Evolutionary conservation across 2,888 invertebrate genomes (phyloP).

Genomic region (Agrotis puta): DNA sequence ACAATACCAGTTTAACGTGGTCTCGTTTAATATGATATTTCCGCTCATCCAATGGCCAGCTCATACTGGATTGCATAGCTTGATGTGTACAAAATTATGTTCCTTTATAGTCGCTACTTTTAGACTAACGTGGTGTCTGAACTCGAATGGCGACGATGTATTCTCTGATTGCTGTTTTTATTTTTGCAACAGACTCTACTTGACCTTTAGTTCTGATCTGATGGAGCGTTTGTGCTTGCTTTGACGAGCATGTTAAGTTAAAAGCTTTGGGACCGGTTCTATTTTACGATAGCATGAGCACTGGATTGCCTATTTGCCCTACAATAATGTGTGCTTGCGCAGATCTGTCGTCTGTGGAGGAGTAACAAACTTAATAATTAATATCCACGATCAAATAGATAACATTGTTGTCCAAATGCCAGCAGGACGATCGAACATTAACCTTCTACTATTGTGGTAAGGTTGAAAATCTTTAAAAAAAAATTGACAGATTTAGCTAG

Average conservation of each 20-base stretch:
- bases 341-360: not conserved
- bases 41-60: too few species aligned
- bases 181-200: not conserved
- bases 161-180: not conserved
- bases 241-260: not conserved
- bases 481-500: too few species aligned
- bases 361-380: not conserved
- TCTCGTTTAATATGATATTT: too few species aligned
- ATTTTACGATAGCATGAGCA: not conserved
- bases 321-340: not conserved
- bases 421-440: too few species aligned
- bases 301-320: not conserved
- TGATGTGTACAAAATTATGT: too few species aligned
- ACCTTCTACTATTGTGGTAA: too few species aligned
- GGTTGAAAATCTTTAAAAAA: too few species aligned
- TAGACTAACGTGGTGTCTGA: too few species aligned
- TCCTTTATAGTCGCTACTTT: too few species aligned
- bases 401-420: too few species aligned
- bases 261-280: conserved; percentile 1
- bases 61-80: too few species aligned
- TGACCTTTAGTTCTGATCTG: not conserved
- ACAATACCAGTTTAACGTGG: too few species aligned
- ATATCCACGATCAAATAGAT: not conserved
- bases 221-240: not conserved
- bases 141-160: not conserved